Evolutionary conservation across 2,113 vertebrate species (phyloP), one percentile per base, ranked within the genome.

Genomic region (Tonatia bakeri): DNA sequence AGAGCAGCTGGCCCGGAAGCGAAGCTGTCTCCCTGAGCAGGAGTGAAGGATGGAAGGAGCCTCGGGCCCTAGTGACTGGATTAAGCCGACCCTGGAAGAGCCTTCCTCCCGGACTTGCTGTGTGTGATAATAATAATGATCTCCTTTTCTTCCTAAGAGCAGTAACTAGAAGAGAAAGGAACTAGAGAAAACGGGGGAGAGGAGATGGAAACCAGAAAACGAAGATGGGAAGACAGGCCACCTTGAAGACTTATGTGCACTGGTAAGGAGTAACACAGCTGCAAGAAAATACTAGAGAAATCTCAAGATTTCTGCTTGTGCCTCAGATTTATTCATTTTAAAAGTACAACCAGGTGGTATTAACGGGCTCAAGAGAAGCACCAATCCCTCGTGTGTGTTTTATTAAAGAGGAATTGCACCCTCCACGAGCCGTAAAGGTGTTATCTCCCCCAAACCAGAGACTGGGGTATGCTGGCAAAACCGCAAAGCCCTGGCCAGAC

Each of bases 401-500:
- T 82, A 38, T 54, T 14, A 61, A 11, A 28, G 22, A 65, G n/a
- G 24, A 86, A 64, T 43, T n/a, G 4, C 20, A 67, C 13, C 3
- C 38, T 19, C 61, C 17, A 12, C 9, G 36, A 59, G 36, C 19
- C 7, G 0, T 2, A 13, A 67, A 40, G 43, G 12, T 59, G 33
- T 65, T 65, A 45, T 28, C 20, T n/a, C 14, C 77, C 47, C 80
- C 72, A 86, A 82, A 24, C 4, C 43, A 40, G 73, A 64, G 10
- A 36, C 16, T 6, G 56, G 14, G 38, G 3, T 9, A 0, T n/a
- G 10, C 31, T 2, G 43, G 19, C 38, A 47, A 43, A 59, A 28
- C 28, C 2, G 0, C 0, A 2, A 24, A 12, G 26, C 24, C n/a
- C 76, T 15, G 26, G 61, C 56, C 26, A 0, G 38, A 45, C 7